Evolutionary conservation across 2,888 invertebrate genomes (phyloP).

Genomic region (Colostygia pectinataria): DNA sequence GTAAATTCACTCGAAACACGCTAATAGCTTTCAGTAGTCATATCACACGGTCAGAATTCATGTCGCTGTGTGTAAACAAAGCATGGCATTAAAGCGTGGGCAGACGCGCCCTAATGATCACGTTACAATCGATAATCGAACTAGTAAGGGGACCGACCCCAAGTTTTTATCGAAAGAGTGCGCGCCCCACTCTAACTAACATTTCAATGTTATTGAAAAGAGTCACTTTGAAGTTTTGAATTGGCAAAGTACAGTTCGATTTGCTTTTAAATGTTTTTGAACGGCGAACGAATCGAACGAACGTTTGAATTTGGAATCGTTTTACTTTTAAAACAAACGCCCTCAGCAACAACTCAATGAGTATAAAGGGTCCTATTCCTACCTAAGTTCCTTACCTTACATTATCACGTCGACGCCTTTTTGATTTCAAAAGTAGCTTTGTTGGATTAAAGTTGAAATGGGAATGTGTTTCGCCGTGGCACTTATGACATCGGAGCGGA

Average conservation of each 20-base stretch:
- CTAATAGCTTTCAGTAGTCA: conserved; percentile 34
- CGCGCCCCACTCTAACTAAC: conserved; percentile 30
- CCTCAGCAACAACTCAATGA: conserved; percentile 7
- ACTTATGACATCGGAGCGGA: too few species aligned
- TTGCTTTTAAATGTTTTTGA: conserved; percentile 24
- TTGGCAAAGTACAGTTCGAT: conserved; percentile 14
- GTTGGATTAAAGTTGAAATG: too few species aligned
- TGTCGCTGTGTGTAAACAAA: conserved; percentile 43
- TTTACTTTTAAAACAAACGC: conserved; percentile 18
- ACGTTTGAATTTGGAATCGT: conserved; percentile 22
- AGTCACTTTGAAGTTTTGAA: conserved; percentile 23
- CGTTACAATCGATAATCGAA: conserved; percentile 49
- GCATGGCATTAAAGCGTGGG: conserved; percentile 37
- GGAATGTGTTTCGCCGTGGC: too few species aligned
- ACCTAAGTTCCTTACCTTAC: too few species aligned
- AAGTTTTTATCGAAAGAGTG: conserved; percentile 34
- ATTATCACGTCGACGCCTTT: too few species aligned
- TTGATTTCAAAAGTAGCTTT: too few species aligned
- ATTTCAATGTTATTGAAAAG: conserved; percentile 25
- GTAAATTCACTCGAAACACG: conserved; percentile 31
- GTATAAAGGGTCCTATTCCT: too few species aligned
- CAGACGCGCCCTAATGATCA: conserved; percentile 47
- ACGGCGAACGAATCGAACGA: too few species aligned
- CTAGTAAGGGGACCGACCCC: conserved; percentile 38
- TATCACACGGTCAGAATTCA: conserved; percentile 35